These are phyloP conservation scores for Triplophysa siluroides DNA, from an alignment of 2,113 vertebrate species.

Conservation along the genomic window DNA sequence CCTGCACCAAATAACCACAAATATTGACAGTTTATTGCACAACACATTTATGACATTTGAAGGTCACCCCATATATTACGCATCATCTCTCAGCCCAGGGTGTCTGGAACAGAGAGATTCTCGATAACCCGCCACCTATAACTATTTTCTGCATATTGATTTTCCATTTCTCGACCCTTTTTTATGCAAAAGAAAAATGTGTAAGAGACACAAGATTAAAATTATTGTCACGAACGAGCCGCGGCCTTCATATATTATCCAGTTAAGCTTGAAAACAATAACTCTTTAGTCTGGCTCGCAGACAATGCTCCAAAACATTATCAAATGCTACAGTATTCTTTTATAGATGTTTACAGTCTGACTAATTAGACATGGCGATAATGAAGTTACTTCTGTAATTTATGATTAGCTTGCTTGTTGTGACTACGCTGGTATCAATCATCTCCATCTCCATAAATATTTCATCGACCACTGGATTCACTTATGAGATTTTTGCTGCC, in stretches of 20 bases:
- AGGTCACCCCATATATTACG: constrained; percentile 99
- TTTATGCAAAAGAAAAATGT: constrained; percentile 75
- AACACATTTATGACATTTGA: constrained; percentile 99
- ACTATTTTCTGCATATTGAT: constrained; percentile 78
- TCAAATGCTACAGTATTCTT: constrained; percentile 40
- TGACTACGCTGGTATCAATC: constrained; percentile 39
- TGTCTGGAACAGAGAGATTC: constrained; percentile 88
- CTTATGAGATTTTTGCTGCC: constrained; percentile 38
- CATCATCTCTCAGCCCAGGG: constrained; percentile 90
- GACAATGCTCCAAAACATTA: constrained; percentile 35
- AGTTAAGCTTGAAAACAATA: constrained; percentile 60
- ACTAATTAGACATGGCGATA: constrained; percentile 47
- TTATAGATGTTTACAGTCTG: constrained; percentile 52
- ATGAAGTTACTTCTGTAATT: constrained; percentile 50
- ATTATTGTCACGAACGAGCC: constrained; percentile 68
- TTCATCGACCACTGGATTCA: constrained; percentile 28
- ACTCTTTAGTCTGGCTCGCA: constrained; percentile 47
- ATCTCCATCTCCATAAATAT: constrained; percentile 23
- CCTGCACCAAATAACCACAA: constrained; percentile 98
- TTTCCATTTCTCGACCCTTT: constrained; percentile 63
- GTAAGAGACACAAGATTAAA: constrained; percentile 66
- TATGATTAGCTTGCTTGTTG: constrained; percentile 47
- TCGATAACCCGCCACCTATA: constrained; percentile 85
- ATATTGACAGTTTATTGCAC: constrained; percentile 99
- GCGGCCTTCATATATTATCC: constrained; percentile 61